These are phyloP conservation scores for Ornithoptera alexandrae DNA, from an alignment of 2,888 invertebrate species.

Conservation along the genomic window DNA sequence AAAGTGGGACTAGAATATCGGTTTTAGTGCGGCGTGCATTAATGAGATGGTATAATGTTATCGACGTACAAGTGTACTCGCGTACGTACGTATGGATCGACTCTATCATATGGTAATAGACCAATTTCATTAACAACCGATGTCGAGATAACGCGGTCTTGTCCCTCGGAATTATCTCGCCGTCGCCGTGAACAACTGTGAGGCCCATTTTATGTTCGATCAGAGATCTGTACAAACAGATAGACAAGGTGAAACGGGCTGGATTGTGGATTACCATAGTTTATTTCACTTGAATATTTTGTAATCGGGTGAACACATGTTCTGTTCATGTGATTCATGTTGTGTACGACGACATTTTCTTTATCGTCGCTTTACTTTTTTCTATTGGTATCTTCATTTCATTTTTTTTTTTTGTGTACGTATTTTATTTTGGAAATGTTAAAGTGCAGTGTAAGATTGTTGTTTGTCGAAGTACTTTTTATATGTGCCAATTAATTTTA, in stretches of 20 bases:
- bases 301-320: constrained; percentile 21
- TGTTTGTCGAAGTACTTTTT: neutral
- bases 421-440: neutral
- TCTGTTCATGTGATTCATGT: constrained; percentile 8
- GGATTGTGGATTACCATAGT: constrained; percentile 20
- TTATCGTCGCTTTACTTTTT: neutral
- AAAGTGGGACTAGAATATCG: constrained; percentile 14
- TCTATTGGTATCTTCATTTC: neutral
- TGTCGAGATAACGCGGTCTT: constrained; percentile 45
- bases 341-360: neutral
- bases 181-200: constrained; percentile 43
- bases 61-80: constrained; percentile 13
- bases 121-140: constrained; percentile 57
- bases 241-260: constrained; percentile 32
- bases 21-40: constrained; percentile 16
- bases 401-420: neutral
- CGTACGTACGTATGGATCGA: constrained; percentile 2
- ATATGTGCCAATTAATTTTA: too few relatives aligned
- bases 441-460: neutral
- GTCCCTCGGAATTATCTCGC: constrained; percentile 38
- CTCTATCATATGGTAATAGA: constrained; percentile 48
- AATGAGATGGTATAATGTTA: constrained; percentile 20
- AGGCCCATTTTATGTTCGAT: constrained; percentile 47
- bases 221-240: constrained; percentile 45
- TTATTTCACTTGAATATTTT: constrained; percentile 30